Conservation (phyloP, 1,140 invertebrate species). For the Arion vulgaris region DNA sequence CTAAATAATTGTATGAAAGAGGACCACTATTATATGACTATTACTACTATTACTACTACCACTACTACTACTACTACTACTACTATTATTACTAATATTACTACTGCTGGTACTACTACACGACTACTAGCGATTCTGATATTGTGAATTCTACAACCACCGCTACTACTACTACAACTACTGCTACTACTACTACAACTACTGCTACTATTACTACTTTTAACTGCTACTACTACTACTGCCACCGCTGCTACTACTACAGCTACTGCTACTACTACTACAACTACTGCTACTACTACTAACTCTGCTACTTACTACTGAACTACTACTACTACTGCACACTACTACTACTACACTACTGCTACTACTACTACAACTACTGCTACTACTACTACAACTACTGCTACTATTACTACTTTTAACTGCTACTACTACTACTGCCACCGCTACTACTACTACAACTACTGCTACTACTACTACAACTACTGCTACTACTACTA, state of each 20-base stretch:
- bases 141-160: neutral
- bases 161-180: slow-evolving; percentile 19
- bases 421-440: too few relatives aligned
- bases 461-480: slow-evolving; percentile 5
- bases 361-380: neutral
- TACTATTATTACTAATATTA: too few relatives aligned
- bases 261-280: slow-evolving; percentile 38
- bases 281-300: slow-evolving; percentile 29
- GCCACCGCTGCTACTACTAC: slow-evolving; percentile 39
- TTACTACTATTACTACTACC: slow-evolving; percentile 21
- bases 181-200: slow-evolving; percentile 1
- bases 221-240: neutral
- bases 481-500: slow-evolving; percentile 27
- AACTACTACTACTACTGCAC: slow-evolving; percentile 8
- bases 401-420: too few relatives aligned
- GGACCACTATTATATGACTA: neutral
- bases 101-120: slow-evolving; percentile 36
- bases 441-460: too few relatives aligned
- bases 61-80: slow-evolving; percentile 35
- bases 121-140: neutral
- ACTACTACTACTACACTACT: too few relatives aligned
- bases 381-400: too few relatives aligned
- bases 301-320: neutral
- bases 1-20: too few relatives aligned
- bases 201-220: too few relatives aligned